Percentiles rank a stretch among this genome's conserved stretches.
These are phyloP conservation scores for Phylloscopus collybita DNA, from an alignment of 2,797 vertebrate genomes.

Conservation along the genomic window DNA sequence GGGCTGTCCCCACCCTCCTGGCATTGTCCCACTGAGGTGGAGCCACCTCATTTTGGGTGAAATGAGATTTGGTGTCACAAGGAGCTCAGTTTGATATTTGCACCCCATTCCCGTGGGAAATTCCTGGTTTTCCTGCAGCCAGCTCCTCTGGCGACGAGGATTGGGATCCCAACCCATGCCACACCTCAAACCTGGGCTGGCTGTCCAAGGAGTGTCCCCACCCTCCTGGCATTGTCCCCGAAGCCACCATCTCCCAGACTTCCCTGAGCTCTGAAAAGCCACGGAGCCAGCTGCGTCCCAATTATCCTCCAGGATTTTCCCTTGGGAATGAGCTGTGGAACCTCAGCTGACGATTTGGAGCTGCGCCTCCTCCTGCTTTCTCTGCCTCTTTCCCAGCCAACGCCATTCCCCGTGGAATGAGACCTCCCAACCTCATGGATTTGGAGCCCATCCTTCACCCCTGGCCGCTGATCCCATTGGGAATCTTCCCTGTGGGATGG, in stretches of 20 bases:
- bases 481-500: background rate
- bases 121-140: no score
- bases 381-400: background rate
- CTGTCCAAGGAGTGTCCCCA: background rate
- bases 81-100: no score
- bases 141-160: no score
- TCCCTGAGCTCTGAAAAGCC: background rate
- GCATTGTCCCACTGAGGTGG: no score
- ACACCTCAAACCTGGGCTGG: accelerated
- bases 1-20: no score
- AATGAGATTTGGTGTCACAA: no score
- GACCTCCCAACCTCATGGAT: background rate
- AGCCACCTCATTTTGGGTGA: no score
- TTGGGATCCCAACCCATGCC: no score
- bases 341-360: background rate
- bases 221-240: background rate
- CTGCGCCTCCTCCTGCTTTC: background rate
- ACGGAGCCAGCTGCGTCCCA: background rate
- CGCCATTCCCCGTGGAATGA: accelerated
- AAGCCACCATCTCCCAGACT: accelerated
- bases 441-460: background rate
- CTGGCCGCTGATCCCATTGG: background rate
- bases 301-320: background rate
- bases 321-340: background rate
- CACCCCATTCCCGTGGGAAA: no score